Base-by-base conservation (phyloP, 1,140 invertebrate species). In the Teleogryllus occipitalis region DNA sequence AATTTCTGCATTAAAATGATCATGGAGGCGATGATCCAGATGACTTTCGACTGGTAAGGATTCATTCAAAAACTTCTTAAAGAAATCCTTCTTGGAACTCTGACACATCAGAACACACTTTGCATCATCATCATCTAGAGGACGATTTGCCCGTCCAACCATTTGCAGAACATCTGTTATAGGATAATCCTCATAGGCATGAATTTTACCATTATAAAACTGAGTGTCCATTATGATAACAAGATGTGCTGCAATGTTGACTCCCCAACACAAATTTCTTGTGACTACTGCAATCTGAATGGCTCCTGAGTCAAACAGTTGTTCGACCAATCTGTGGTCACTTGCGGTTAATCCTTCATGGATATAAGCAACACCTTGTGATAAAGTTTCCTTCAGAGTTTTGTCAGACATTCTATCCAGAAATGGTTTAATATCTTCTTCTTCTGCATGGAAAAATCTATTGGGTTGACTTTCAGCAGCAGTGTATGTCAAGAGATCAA, bases 1-100 rank as follows among this genome's bases (percentile, higher is more conserved):
- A 78, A 99, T 98, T 88, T 99, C 98, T 0, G 98, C 98, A 88
- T 99, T 99, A 85, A 99, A 98, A 87, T 99, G 98, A 89, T 99
- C 98, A 86, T 99, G 98, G 7, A 99, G 89, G 82, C 95, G 91
- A 84, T 99, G 97, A 88, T 99, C 97, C 82, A 99, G 87, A 87
- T 99, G 97, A 82, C 95, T 97, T 88, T 99, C 98, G n/a, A 99
- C 94, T 2, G 98, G 98, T 54, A 99, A 86, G 8, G 98, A 97
- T 85, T 99, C 98, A 85, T 97, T 98, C 15, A 99, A 88, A 85
- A 99, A 98, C 86, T 99, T 99, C 84, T 98, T 98, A 87, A 97
- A 99, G 88, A 98, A 99, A 83, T 99, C 97, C 88, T 99, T 99
- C 86, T 99, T 99, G 4, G 97, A 97, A 80, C 92, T 95, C 84